Percentiles rank a stretch among this genome's conserved stretches.
Conservation (phyloP, 2,797 vertebrate species). For the Rhinoraja longicauda region DNA sequence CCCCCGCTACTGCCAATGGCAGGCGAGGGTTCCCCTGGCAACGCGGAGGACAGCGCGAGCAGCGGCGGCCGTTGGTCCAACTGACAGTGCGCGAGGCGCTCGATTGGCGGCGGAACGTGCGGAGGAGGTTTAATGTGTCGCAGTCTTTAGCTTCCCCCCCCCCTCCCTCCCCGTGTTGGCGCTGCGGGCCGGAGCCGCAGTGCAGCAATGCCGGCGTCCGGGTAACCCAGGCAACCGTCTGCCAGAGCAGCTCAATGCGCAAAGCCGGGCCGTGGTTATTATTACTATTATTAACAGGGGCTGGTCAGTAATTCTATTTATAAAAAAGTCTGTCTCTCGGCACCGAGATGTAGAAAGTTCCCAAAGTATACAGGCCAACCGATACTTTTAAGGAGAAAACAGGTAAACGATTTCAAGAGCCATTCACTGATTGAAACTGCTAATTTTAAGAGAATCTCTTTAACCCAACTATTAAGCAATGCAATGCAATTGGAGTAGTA, state of each 20-base stretch:
- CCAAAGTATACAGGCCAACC: neutral
- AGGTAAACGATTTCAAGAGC: neutral
- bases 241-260: neutral
- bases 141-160: neutral
- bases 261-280: neutral
- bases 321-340: neutral
- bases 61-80: neutral
- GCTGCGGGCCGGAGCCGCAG: neutral
- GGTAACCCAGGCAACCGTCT: neutral
- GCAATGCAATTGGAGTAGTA: neutral
- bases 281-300: too few relatives aligned
- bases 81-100: neutral
- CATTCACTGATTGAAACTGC: neutral
- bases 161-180: neutral
- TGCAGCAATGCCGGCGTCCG: conserved; percentile 21
- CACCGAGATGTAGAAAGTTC: neutral
- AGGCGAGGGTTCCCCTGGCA: neutral
- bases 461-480: neutral
- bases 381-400: neutral
- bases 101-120: neutral
- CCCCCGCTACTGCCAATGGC: neutral
- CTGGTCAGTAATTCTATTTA: neutral
- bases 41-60: neutral
- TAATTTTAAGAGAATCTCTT: too few relatives aligned
- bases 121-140: neutral